A percentile compares a stretch with the other conserved stretches of the same genome.
phyloP scores from a whole-genome alignment of 2,888 invertebrate species.

The Mechanitis mazaeus region DNA sequence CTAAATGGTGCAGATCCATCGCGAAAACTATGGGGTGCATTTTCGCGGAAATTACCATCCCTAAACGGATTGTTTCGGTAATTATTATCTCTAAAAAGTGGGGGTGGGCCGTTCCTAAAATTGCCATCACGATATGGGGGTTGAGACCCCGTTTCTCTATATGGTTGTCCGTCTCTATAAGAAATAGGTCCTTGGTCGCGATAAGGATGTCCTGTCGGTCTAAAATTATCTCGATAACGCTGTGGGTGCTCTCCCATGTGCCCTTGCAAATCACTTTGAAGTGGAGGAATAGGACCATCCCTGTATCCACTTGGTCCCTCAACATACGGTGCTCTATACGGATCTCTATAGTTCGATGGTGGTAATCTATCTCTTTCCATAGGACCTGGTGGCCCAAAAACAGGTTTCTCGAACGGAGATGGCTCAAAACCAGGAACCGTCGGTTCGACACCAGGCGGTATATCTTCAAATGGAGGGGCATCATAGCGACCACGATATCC shows the following conservation, averaged over 20 bases:
- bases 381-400: slow-evolving; percentile 53
- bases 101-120: slow-evolving; percentile 55
- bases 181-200: slow-evolving; percentile 58
- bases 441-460: slow-evolving; percentile 79
- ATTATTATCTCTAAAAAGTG: slow-evolving; percentile 54
- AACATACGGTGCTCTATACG: slow-evolving; percentile 53
- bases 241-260: slow-evolving; percentile 55
- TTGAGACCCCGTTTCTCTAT: slow-evolving; percentile 49
- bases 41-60: slow-evolving; percentile 60
- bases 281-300: slow-evolving; percentile 50
- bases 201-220: slow-evolving; percentile 51
- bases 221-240: slow-evolving; percentile 63
- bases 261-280: slow-evolving; percentile 60
- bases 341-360: slow-evolving; percentile 57
- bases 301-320: slow-evolving; percentile 52
- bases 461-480: slow-evolving; percentile 72
- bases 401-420: slow-evolving; percentile 72
- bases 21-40: slow-evolving; percentile 55
- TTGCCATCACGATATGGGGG: slow-evolving; percentile 54
- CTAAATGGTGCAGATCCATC: slow-evolving; percentile 55
- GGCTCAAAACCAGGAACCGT: slow-evolving; percentile 79
- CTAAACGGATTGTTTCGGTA: slow-evolving; percentile 59
- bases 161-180: slow-evolving; percentile 47
- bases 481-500: slow-evolving; percentile 66
- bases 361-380: slow-evolving; percentile 62